These are phyloP conservation scores for Sander vitreus DNA, from an alignment of 2,113 vertebrate species.

Conservation along the genomic window DNA sequence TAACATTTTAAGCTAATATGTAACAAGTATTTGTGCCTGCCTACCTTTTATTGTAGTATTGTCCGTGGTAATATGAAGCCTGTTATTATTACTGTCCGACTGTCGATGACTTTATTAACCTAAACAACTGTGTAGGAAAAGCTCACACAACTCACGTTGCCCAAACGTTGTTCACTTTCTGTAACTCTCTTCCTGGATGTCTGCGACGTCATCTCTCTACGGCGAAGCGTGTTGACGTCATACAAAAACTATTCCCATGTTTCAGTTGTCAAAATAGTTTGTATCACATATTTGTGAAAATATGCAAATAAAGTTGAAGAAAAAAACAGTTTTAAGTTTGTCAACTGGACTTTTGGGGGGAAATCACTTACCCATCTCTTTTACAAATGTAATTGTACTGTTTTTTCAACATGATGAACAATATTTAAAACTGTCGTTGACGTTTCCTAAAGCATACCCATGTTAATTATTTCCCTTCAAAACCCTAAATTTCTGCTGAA, in stretches of 20 bases:
- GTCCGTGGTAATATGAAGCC: background rate
- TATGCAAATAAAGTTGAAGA: background rate
- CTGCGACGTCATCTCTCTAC: constrained; percentile 62
- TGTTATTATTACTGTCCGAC: background rate
- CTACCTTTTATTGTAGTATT: constrained; percentile 30
- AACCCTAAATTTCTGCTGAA: background rate
- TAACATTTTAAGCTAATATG: background rate
- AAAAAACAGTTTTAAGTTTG: background rate
- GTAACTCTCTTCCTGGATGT: constrained; percentile 53
- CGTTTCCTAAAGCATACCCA: too few species aligned
- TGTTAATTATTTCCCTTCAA: too few species aligned
- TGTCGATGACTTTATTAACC: background rate
- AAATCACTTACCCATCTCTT: background rate
- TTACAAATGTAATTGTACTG: background rate
- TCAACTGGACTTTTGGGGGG: background rate
- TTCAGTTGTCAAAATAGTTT: too few species aligned
- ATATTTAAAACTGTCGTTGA: background rate
- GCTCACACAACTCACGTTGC: constrained; percentile 67
- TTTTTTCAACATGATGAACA: background rate
- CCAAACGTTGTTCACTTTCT: constrained; percentile 61
- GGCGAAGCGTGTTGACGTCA: constrained; percentile 63
- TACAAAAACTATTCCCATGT: too few species aligned
- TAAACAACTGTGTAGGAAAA: background rate
- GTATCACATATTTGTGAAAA: background rate
- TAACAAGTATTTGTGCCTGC: background rate